Evolutionary conservation across 1,140 invertebrate species (phyloP), one percentile per base, ranked within the genome.

Genomic region (Coelopa frigida): DNA sequence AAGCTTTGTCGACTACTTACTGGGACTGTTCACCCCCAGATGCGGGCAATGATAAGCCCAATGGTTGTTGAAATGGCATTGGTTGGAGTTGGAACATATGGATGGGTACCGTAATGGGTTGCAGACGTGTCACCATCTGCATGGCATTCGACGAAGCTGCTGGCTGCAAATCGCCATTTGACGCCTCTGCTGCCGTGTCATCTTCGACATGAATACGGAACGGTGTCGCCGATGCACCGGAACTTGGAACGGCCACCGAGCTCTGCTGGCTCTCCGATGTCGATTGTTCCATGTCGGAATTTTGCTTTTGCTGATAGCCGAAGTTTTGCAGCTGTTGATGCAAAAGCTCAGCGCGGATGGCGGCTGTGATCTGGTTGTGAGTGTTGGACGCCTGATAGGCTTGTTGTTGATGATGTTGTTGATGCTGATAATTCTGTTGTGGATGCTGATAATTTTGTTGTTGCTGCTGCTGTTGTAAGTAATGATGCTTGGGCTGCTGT

Each of bases 51-150:
- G 46, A 48, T 23, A 48, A 48, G 1, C 40, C 49, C 2, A 55
- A 26, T 6, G 54, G 44, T 35, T 44, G 52, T 46, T 65, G 57
- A 29, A 61, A 65, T 8, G 53, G 49, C 42, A 61, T 49, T 7
- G 61, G 59, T 15, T 65, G 61, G 7, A 65, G 14, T 12, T 60
- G 59, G 23, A 62, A 53, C 21, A 65, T 53, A 3, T 62, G 59
- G 26, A 65, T 46, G 11, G 57, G 62, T 18, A 57, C 20, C 8
- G 58, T 42, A 26, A 59, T 46, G 5, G 57, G 57, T 4, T 44
- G 46, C 6, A 44, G 18, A 1, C 20, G 46, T 7, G 44, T 20
- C 14, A 64, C 27, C 12, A 52, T 51, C 12, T 56, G 51, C 3
- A 48, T 50, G 6, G 41, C 47, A 27, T 59, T 46, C 4, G 36